These are phyloP conservation scores for Rhingia campestris DNA, from an alignment of 2,888 invertebrate genomes.

Conservation along the genomic window DNA sequence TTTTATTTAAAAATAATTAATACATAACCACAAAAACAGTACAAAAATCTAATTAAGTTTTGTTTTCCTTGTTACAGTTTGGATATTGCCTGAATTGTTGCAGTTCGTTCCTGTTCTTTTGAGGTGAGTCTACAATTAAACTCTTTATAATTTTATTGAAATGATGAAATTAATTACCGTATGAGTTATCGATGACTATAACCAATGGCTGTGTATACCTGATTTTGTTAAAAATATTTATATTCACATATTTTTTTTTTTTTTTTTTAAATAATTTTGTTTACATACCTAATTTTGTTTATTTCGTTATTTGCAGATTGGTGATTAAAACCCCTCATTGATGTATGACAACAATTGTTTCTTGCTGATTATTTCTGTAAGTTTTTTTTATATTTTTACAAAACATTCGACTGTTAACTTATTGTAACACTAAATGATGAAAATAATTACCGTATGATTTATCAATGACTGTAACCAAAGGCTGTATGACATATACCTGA, in stretches of 20 bases:
- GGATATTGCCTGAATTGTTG: too few relatives aligned
- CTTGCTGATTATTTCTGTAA: background rate
- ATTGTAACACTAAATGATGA: constrained; percentile 74
- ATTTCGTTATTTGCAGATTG: background rate
- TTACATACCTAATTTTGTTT: background rate
- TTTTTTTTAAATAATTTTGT: background rate
- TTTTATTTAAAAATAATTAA: background rate
- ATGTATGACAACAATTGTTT: background rate
- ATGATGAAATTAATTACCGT: constrained; percentile 75
- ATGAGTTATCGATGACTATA: constrained; percentile 72
- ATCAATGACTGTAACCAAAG: constrained; percentile 42
- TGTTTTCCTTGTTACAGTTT: background rate
- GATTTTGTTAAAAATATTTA: constrained; percentile 1
- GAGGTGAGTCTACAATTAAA: background rate
- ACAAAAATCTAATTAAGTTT: background rate
- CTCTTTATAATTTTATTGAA: background rate
- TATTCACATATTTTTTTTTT: constrained; percentile 1
- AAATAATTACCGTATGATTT: constrained; percentile 59
- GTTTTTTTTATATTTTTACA: background rate
- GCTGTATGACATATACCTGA: constrained; percentile 25
- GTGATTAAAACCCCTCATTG: background rate
- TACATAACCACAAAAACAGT: background rate
- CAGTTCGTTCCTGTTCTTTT: background rate
- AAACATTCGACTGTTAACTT: background rate
- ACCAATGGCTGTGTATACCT: constrained; percentile 18